Base-by-base conservation (phyloP, 2,888 invertebrate genomes). In the Heteromurus nitidus region DNA sequence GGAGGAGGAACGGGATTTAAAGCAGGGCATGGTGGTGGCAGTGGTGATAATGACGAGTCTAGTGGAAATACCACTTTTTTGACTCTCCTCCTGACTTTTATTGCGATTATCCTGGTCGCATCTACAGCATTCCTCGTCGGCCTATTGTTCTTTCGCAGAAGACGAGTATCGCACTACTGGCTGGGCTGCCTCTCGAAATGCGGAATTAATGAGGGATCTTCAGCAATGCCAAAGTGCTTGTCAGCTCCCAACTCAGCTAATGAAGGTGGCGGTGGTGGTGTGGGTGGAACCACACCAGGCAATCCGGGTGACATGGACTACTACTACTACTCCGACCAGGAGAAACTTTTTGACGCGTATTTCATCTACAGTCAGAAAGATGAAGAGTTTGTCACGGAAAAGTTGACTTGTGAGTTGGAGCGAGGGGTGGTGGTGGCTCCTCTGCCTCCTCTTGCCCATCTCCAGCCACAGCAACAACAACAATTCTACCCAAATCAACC, bases 321-420 rank as follows among this genome's bases (percentile, higher is more conserved):
- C 70, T 62, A 68, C 22, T 62, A 64, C 42, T 81, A 75, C 55
- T 83, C 84, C n/a, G 85, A 85, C 20, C 28, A 55, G n/a, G 86
- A 85, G 31, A 87, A 86, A 82, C 79, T 86, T 74, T 96, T 95
- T 90, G 96, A 97, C 90, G 96, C 95, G 42, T 97, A 96, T 90
- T 93, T 97, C 86, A 94, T 95, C 89, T 97, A 96, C 90, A 94
- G 95, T 90, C 94, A 94, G 60, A 94, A 95, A 90, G 96, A 96
- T 90, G 95, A 95, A 89, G 93, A 93, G 70, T 95, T 95, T 91
- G 95, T 96, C 65, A 93, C 94, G 36, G 94, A 95, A 88, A 94
- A 95, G 88, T 90, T 96, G 69, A 95, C 94, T 24, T 94, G 95
- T 20, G 93, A 93, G 84, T 90, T 96, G 85, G 96, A 96, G 89